Evolutionary conservation across 2,113 vertebrate genomes (phyloP), one percentile per base, ranked within the genome.

Genomic region (Cavia porcellus): DNA sequence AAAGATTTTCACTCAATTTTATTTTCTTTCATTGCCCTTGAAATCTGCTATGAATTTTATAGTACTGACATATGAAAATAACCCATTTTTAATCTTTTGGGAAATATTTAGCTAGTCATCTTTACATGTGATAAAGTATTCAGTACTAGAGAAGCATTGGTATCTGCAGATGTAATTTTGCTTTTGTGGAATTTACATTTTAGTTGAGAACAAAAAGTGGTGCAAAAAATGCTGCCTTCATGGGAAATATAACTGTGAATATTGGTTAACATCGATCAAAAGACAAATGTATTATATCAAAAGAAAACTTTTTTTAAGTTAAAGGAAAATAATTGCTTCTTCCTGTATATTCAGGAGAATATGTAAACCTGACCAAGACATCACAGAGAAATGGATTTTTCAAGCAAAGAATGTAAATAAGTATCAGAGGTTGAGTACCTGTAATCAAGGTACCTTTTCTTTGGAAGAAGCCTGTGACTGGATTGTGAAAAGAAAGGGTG

Each of bases 281-380:
- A 88, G 62, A 66, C 62, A 90, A 83, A 74, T 77, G 47, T 80
- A 28, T 17, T 81, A 0, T 52, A 66, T 57, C 80, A 70, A 38
- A 47, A 91, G 57, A 85, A 80, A 75, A 66, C 25, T 55, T 13
- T 74, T 32, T 90, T 92, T 90, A 85, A 95, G 17, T 92, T 90
- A 85, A 95, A 17, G 50, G 17, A 42, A 52, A 50, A 50, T 59
- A 77, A 24, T 87, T 62, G 70, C 45, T 84, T 42, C 30, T 20
- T 55, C 77, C 30, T 89, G 4, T 85, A 88, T 93, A 75, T 75
- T 77, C 61, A 62, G 59, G 22, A 59, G 38, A 59, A 75, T 83
- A 52, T 72, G n/a, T 1, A 3, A 24, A 7, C 1, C n/a, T 86
- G n/a, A 79, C 35, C 74, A 94, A 90, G 13, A 74, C 92, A 61